These are phyloP conservation scores for Limenitis camilla DNA, from an alignment of 2,888 invertebrate species.

Conservation along the genomic window DNA sequence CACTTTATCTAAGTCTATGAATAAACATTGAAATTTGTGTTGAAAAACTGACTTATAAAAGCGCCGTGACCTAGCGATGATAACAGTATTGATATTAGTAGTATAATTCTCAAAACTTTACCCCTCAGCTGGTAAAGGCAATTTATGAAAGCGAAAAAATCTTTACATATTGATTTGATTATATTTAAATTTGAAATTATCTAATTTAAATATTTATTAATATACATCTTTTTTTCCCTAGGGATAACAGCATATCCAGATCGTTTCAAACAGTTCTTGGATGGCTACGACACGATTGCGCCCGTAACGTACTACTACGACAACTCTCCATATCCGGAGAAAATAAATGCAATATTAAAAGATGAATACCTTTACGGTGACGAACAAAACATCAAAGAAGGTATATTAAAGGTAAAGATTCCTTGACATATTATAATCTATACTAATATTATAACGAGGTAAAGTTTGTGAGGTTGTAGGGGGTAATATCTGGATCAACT, in stretches of 20 bases:
- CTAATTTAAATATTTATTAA: background rate
- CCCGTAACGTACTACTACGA: slow-evolving; percentile 78
- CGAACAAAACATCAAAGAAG: slow-evolving; percentile 56
- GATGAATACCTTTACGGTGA: slow-evolving; percentile 73
- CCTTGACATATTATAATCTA: background rate
- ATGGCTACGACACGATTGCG: slow-evolving; percentile 71
- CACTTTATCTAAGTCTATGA: no score
- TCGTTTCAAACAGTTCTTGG: slow-evolving; percentile 68
- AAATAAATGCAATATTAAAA: slow-evolving; percentile 69
- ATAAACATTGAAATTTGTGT: no score
- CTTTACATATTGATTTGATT: background rate
- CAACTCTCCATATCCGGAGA: slow-evolving; percentile 61
- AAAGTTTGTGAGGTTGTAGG: no score
- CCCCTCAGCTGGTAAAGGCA: background rate
- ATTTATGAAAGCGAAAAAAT: background rate
- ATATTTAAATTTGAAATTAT: background rate
- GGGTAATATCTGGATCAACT: no score
- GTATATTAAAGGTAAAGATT: slow-evolving; percentile 72
- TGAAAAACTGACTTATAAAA: no score
- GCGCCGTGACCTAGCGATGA: no score
- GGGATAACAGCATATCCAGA: slow-evolving; percentile 60
- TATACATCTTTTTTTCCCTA: slow-evolving; percentile 21
- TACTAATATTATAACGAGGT: background rate
- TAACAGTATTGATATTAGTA: no score
- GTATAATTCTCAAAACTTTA: no score